Conservation (phyloP, 2,113 vertebrate species). For the Haemorhous mexicanus region DNA sequence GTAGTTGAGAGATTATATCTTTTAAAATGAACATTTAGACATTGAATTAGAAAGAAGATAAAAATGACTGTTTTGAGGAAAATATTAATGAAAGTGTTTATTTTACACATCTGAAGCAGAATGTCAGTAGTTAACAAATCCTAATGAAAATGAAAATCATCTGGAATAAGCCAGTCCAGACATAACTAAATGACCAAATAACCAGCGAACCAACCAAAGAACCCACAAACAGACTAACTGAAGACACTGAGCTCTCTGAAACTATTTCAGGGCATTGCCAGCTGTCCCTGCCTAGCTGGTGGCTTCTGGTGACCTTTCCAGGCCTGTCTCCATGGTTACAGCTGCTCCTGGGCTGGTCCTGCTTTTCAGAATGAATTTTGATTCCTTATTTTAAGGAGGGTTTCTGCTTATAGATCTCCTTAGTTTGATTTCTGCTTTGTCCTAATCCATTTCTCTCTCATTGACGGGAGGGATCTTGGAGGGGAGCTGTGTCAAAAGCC, state of each 20-base stretch:
- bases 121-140: background rate
- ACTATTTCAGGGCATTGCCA: background rate
- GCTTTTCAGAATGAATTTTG: background rate
- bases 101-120: background rate
- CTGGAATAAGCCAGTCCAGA: background rate
- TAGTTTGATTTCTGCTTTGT: background rate
- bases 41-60: background rate
- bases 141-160: background rate
- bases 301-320: background rate
- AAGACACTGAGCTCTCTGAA: background rate
- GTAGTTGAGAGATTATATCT: background rate
- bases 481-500: background rate
- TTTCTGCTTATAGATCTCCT: background rate
- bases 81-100: background rate
- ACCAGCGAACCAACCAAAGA: background rate
- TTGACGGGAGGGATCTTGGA: background rate
- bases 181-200: background rate
- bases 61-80: background rate
- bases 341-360: background rate
- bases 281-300: background rate
- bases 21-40: background rate
- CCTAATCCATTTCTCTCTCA: background rate
- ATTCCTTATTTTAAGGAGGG: background rate
- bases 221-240: accelerated
- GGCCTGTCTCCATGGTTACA: background rate